These are phyloP conservation scores for Drosophila sturtevanti DNA, from an alignment of 1,140 invertebrate genomes.

Conservation along the genomic window DNA sequence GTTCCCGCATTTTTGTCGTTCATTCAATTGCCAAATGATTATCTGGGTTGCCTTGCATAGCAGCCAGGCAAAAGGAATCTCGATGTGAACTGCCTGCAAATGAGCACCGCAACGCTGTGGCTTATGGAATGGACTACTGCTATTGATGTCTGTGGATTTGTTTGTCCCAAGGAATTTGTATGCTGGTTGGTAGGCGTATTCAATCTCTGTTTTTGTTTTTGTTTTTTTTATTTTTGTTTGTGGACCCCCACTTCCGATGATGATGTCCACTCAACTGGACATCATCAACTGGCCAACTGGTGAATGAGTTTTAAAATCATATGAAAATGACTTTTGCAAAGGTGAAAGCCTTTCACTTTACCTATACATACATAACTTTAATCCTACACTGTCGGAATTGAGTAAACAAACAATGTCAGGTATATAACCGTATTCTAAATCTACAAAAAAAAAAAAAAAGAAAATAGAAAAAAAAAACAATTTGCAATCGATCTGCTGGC, in stretches of 20 bases:
- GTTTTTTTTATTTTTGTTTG: too few species aligned
- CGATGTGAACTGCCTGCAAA: constrained; percentile 50
- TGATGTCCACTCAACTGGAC: constrained; percentile 41
- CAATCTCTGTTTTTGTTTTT: constrained; percentile 51
- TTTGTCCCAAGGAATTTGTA: constrained; percentile 25
- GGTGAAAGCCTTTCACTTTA: not conserved
- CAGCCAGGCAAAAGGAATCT: constrained; percentile 3
- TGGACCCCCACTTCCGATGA: constrained; percentile 22
- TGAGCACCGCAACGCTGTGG: constrained; percentile 28
- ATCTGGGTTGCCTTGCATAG: constrained; percentile 39
- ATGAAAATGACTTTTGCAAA: not conserved
- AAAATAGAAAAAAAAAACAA: constrained; percentile 35
- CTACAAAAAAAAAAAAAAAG: not conserved
- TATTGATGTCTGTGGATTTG: constrained; percentile 18
- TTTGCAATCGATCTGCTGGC: constrained; percentile 33
- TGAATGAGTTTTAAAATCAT: not conserved
- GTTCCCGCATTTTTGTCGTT: constrained; percentile 34
- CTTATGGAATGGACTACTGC: constrained; percentile 24
- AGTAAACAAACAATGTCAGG: constrained; percentile 48
- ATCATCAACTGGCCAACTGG: too few species aligned
- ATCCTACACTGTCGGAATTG: not conserved
- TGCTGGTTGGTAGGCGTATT: constrained; percentile 34
- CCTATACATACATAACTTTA: too few species aligned
- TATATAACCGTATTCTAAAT: constrained; percentile 43
- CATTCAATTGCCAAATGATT: constrained; percentile 58